Percentiles rank a stretch among this genome's conserved stretches.
These are phyloP conservation scores for Anas platyrhynchos DNA, from an alignment of 2,113 vertebrate species.

Conservation along the genomic window DNA sequence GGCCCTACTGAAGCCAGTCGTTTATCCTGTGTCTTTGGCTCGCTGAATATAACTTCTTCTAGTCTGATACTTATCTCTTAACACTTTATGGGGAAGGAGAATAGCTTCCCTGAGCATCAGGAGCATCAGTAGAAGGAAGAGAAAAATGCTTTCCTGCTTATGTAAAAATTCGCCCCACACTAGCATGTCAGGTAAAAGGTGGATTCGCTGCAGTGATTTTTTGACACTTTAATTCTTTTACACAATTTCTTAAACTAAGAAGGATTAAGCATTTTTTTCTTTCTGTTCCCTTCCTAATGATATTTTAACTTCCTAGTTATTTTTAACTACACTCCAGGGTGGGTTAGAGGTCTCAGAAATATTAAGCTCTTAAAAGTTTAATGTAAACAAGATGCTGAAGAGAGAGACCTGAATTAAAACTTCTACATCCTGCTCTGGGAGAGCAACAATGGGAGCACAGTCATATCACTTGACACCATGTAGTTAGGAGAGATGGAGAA, in stretches of 20 bases:
- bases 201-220: neutral
- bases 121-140: neutral
- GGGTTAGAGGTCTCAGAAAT: neutral
- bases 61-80: neutral
- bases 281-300: neutral
- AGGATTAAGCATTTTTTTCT: neutral
- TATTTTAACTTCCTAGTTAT: neutral
- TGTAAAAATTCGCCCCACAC: neutral
- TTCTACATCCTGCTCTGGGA: neutral
- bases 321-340: neutral
- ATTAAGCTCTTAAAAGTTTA: neutral
- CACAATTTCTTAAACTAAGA: neutral
- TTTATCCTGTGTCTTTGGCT: neutral
- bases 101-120: neutral
- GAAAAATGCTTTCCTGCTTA: neutral
- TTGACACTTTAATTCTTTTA: neutral
- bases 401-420: neutral
- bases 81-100: neutral
- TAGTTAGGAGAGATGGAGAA: neutral
- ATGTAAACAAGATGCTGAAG: neutral
- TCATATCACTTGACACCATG: neutral
- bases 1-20: neutral
- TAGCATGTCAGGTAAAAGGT: neutral
- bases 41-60: neutral
- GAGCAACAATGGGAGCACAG: neutral